Evolutionary conservation across 2,797 vertebrate genomes (phyloP).

Genomic region (Dipus sagitta): DNA sequence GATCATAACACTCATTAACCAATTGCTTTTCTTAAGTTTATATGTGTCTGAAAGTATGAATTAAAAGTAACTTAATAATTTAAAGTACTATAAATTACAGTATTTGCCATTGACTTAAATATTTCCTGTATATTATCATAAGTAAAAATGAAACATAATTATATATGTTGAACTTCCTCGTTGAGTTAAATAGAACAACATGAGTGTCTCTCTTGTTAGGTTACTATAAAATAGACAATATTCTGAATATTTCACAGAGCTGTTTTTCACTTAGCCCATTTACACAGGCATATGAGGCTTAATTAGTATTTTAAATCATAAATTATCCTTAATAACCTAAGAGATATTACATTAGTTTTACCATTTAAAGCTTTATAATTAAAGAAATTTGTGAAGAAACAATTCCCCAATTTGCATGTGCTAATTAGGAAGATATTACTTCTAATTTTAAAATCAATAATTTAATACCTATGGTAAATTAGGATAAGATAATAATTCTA

Average conservation of each 20-base stretch:
- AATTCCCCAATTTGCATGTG: slow-evolving; percentile 78
- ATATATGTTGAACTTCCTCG: not conserved
- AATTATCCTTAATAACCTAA: slow-evolving; percentile 81
- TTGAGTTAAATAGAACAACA: slow-evolving; percentile 15
- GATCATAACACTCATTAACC: not conserved
- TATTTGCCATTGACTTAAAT: not conserved
- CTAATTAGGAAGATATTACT: slow-evolving; percentile 83
- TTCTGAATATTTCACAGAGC: slow-evolving; percentile 61
- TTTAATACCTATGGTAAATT: slow-evolving; percentile 74
- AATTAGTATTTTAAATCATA: slow-evolving; percentile 81
- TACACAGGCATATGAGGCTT: slow-evolving; percentile 76
- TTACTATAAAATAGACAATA: slow-evolving; percentile 60
- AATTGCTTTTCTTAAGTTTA: not conserved
- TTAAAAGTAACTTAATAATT: not conserved
- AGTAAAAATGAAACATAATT: slow-evolving; percentile 20
- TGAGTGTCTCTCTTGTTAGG: not conserved
- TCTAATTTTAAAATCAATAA: slow-evolving; percentile 78
- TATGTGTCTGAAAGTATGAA: not conserved
- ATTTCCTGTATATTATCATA: not conserved
- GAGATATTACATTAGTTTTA: slow-evolving; percentile 74
- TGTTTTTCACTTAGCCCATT: slow-evolving; percentile 78
- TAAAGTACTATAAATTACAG: not conserved
- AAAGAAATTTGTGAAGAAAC: slow-evolving; percentile 73
- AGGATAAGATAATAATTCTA: slow-evolving; percentile 77
- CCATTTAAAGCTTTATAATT: slow-evolving; percentile 78